Base-by-base conservation (phyloP, 2,888 invertebrate genomes). In the Zygogramma bicolorata region DNA sequence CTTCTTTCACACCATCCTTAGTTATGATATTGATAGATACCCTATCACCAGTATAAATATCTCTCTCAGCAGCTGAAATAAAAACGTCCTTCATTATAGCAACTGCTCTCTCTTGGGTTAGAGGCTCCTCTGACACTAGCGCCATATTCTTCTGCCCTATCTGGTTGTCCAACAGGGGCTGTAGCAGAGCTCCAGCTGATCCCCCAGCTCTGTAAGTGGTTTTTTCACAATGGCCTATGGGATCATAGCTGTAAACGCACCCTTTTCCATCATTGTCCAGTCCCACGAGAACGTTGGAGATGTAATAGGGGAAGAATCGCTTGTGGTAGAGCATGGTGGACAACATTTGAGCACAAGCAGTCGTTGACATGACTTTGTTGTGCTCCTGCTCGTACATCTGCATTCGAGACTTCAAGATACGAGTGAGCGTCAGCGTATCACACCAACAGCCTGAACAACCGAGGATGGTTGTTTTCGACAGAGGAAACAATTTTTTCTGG, bases 401-500 rank as follows among this genome's bases (percentile, higher is more conserved):
- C 92, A 98, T 93, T 70, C 97, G 92, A 67, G 97, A 95, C 77
- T 92, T 90, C 31, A 98, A 87, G 75, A 96, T 88, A 77, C 95
- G 91, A 8, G 96, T 96, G 60, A 99, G 89, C 0, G 98, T 96
- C 18, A 98, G 88, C 3, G 96, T 95, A 88, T 99, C 99, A 83
- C 98, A 98, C 96, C 99, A 98, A 87, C 99, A 99, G 20, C 99
- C 99, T 22, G 96, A 93, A 68, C 96, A 96, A 0, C 96, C 98
- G n/a, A 99, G 89, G 40, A 99, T 93, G 0, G 97, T 97, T 61
- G 91, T 91, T 0, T 92, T 88, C 0, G 97, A 95, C 79, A 98
- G 87, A 77, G 91, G 89, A 83, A 97, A 97, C 8, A 97, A 88
- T 87, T 98, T 98, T 77, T 94, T 93, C 84, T 96, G 95, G 69